Evolutionary conservation across 2,797 vertebrate species (phyloP).

Genomic region (Brachyalestes nurse): DNA sequence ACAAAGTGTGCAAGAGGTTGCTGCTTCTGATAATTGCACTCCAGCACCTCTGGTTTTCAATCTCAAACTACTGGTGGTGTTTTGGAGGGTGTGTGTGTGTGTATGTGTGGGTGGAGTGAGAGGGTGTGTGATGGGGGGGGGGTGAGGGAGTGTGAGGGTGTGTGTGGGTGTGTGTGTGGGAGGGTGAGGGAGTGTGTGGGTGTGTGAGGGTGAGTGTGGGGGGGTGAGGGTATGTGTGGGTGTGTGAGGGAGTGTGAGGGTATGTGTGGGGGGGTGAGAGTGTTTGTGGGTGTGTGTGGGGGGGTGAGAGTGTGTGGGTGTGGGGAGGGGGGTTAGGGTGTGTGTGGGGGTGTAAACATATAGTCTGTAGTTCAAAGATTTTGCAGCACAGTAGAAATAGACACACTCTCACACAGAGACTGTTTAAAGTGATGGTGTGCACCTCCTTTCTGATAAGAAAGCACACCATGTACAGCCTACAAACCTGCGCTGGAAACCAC

Average conservation of each 20-base stretch:
- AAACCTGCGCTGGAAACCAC: constrained; percentile 51
- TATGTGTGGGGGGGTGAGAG: constrained; percentile 19
- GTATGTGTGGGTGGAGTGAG: background rate
- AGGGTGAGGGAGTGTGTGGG: too few relatives aligned
- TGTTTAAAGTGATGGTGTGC: background rate
- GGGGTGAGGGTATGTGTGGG: background rate
- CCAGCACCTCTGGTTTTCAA: constrained; percentile 49
- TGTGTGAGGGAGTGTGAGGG: background rate
- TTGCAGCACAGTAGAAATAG: background rate
- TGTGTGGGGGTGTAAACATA: background rate
- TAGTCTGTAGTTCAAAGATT: too few relatives aligned
- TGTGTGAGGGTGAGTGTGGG: constrained; percentile 18
- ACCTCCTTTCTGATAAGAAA: constrained; percentile 1
- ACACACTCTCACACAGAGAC: constrained; percentile 16
- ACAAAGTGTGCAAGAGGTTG: constrained; percentile 50
- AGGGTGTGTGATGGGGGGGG: background rate
- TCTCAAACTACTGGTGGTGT: constrained; percentile 53
- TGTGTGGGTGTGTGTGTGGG: too few relatives aligned
- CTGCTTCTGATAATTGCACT: constrained; percentile 53
- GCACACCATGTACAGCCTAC: background rate
- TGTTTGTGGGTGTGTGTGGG: constrained; percentile 16
- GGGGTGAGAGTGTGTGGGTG: background rate
- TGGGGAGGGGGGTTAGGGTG: too few relatives aligned
- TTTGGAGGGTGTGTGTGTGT: constrained; percentile 37
- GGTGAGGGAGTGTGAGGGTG: too few relatives aligned